Evolutionary conservation across 2,113 vertebrate species (phyloP), one percentile per base, ranked within the genome.

Genomic region (Strix uralensis): DNA sequence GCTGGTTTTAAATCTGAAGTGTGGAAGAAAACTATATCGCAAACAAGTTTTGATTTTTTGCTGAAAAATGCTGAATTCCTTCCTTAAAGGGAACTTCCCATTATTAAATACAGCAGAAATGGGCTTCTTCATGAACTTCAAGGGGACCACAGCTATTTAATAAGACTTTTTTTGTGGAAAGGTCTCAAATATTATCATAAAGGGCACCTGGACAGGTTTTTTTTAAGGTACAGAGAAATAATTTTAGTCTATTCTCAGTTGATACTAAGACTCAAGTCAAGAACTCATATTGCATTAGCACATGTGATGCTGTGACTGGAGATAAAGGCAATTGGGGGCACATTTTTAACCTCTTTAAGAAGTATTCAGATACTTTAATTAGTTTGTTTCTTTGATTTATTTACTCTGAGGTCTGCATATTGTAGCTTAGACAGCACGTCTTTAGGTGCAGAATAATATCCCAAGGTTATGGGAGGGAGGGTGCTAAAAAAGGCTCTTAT

Each of bases 401-500:
- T 81, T 80, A 71, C 40, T 86, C n/a, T 15, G 44, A 88, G 15
- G 46, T 92, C 42, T 38, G 40, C 38, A 54, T 94, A 77, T 79
- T 92, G 13, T 74, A 88, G 61, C 32, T 82, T 65, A 87, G 44
- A 61, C 46, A 86, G 27, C n/a, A 49, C 7, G 5, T 89, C 71
- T 65, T 88, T 88, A 62, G 5, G 15, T 86, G 74, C 77, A 81
- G 78, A 73, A 67, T 93, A 90, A 77, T 91, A 88, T 81, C 51
- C 15, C 46, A 93, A 54, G 74, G 67, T 79, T 80, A 61, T 80
- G 46, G 80, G 49, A 87, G 21, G 40, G 34, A 85, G 22, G 12
- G 7, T 49, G 34, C 23, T 92, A 95, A 95, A 75, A 94, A 94
- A 86, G 46, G 84, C 54, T 96, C n/a, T 96, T 93, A 52, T 77